Base-by-base conservation (phyloP, 2,113 vertebrate species). In the Oncorhynchus nerka region DNA sequence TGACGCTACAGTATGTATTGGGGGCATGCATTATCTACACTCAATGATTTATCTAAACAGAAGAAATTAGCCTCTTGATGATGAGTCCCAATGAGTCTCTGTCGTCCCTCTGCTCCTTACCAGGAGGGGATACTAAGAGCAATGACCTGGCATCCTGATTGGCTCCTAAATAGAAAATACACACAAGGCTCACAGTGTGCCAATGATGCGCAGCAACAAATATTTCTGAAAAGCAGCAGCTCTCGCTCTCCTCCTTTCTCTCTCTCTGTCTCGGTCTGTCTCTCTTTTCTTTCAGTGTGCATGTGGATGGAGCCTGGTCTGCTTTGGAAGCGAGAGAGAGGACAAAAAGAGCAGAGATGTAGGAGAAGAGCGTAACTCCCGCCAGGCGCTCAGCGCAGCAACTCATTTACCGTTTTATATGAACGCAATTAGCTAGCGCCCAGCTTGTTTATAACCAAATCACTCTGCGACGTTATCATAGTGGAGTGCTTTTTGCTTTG, bases 361-460 rank as follows among this genome's bases (percentile, higher is more conserved):
- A 45, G 39, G 59, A 34, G 39, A 45, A 45, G 39, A 45, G 39
- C 39, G 19, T 74, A n/a, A 67, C 26, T 20, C 2, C 16, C 5
- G 51, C 30, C 32, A 49, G 48, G 71, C 45, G 51, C 70, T 64
- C 61, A 20, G n/a, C 48, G 61, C 57, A 22, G 65, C 55, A 70
- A 57, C 30, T 39, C 71, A 28, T 69, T 45, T 26, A 32, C 57
- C 68, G 51, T 79, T 80, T 81, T 76, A 71, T 76, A 72, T 82
- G 30, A 79, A 80, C 57, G 39, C 62, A 57, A 39, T 84, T 79
- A 75, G 70, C 65, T 57, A 62, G 74, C 69, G 73, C 71, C 70
- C 11, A 80, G 24, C 45, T 59, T 16, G 72, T n/a, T 73, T 79
- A n/a, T 55, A 79, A 82, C 77, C 22, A 49, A 75, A 78, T 81